Percentiles rank a stretch among this genome's conserved stretches.
phyloP scores from a whole-genome alignment of 2,888 invertebrate genomes.

The Resseliella maxima region DNA sequence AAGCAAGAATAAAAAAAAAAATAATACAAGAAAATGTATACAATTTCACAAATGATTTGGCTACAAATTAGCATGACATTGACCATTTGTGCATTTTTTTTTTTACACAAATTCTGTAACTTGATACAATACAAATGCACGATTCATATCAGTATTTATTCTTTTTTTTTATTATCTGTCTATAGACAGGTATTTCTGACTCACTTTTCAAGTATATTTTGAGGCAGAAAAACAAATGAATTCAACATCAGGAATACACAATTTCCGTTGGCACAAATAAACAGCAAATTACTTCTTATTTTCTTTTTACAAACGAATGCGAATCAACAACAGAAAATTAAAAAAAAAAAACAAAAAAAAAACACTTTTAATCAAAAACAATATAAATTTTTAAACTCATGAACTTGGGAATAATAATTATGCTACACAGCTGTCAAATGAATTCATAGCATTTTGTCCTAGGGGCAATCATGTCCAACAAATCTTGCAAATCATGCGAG shows the following conservation, averaged over 20 bases:
- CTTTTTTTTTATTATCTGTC: no score
- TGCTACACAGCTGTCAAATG: neutral
- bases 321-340: no score
- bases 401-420: constrained; percentile 15
- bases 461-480: no score
- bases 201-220: neutral
- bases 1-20: neutral
- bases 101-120: neutral
- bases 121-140: neutral
- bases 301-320: no score
- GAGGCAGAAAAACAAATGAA: neutral
- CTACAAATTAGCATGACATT: neutral
- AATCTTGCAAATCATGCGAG: no score
- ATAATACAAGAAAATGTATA: no score
- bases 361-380: no score
- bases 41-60: no score
- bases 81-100: no score
- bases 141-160: neutral
- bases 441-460: constrained; percentile 1
- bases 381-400: neutral
- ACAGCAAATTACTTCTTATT: no score
- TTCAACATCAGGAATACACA: neutral
- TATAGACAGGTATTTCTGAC: neutral
- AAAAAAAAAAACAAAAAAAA: no score
- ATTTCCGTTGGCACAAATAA: neutral